A percentile compares a stretch with the other conserved stretches of the same genome.
Conservation (phyloP, 2,797 vertebrate genomes). For the Coccyzus lansbergi region DNA sequence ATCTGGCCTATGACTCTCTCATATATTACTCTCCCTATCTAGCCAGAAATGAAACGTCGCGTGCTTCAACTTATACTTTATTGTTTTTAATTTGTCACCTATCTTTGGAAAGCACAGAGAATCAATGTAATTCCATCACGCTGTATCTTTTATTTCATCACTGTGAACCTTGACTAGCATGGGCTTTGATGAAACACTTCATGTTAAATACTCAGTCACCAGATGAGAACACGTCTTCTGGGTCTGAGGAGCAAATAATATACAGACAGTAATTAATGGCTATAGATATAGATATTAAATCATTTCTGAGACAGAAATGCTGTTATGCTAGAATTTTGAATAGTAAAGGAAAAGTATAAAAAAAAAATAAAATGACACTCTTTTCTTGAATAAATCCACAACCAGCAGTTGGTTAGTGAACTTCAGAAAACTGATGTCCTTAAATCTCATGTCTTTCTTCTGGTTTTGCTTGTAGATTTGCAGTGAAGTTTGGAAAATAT, state of each 20-base stretch:
- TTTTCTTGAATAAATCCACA: not conserved
- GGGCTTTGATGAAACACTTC: constrained; percentile 35
- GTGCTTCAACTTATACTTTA: constrained; percentile 33
- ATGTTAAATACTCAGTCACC: constrained; percentile 18
- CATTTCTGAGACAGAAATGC: not conserved
- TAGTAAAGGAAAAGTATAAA: not conserved
- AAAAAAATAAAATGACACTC: not conserved
- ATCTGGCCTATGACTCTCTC: not conserved
- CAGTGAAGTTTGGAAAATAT: not conserved
- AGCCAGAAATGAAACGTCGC: constrained; percentile 41
- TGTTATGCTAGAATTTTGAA: not conserved
- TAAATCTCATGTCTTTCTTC: not conserved
- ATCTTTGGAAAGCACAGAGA: constrained; percentile 33
- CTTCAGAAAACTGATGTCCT: not conserved
- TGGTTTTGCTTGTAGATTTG: not conserved
- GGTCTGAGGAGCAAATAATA: not conserved
- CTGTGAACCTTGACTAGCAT: not conserved
- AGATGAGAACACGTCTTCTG: not conserved
- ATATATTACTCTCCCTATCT: constrained; percentile 28
- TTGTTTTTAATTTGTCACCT: constrained; percentile 65
- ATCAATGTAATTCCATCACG: constrained; percentile 53
- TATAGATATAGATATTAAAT: not conserved
- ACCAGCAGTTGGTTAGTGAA: not conserved
- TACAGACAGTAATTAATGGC: not conserved
- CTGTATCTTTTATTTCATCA: constrained; percentile 52